Percentiles rank a stretch among this genome's conserved stretches.
phyloP scores from a whole-genome alignment of 2,888 invertebrate genomes.

The Caenorhabditis sp. region DNA sequence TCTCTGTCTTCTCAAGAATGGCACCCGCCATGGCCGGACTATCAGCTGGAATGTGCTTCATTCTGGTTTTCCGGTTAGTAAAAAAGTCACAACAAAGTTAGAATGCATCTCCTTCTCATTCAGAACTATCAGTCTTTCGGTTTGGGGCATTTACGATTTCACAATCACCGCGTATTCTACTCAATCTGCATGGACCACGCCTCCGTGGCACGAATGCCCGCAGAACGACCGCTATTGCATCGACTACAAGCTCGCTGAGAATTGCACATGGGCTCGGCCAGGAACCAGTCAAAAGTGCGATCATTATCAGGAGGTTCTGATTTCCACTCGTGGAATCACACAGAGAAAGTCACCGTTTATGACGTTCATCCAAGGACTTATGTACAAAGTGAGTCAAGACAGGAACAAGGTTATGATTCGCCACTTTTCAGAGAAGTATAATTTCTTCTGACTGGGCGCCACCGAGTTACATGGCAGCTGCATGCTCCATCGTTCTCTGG shows the following conservation, averaged over 20 bases:
- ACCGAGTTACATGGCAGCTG: neutral
- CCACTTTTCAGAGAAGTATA: slow-evolving; percentile 20
- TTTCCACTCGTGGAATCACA: slow-evolving; percentile 15
- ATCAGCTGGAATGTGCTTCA: slow-evolving; percentile 53
- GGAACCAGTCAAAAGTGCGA: slow-evolving; percentile 10
- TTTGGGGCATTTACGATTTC: slow-evolving; percentile 44
- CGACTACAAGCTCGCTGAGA: slow-evolving; percentile 15
- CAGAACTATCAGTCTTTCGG: slow-evolving; percentile 29
- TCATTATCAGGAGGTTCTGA: slow-evolving; percentile 10
- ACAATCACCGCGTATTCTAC: slow-evolving; percentile 11
- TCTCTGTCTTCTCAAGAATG: slow-evolving; percentile 53
- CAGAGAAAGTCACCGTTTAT: slow-evolving; percentile 43
- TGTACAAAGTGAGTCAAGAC: slow-evolving; percentile 24
- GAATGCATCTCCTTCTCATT: neutral
- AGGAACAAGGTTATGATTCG: too few relatives aligned
- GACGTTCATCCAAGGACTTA: slow-evolving; percentile 17
- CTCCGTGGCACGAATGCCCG: slow-evolving; percentile 20
- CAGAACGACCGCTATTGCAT: slow-evolving; percentile 2
- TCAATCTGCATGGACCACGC: slow-evolving; percentile 10
- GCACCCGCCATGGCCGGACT: slow-evolving; percentile 55
- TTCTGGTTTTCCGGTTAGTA: slow-evolving; percentile 36
- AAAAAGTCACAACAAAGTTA: neutral
- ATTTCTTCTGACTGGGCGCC: slow-evolving; percentile 12
- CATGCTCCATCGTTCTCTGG: slow-evolving; percentile 23
- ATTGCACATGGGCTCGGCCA: slow-evolving; percentile 19